phyloP scores from a whole-genome alignment of 2,888 invertebrate genomes.

The Dysmachus trigonus region DNA sequence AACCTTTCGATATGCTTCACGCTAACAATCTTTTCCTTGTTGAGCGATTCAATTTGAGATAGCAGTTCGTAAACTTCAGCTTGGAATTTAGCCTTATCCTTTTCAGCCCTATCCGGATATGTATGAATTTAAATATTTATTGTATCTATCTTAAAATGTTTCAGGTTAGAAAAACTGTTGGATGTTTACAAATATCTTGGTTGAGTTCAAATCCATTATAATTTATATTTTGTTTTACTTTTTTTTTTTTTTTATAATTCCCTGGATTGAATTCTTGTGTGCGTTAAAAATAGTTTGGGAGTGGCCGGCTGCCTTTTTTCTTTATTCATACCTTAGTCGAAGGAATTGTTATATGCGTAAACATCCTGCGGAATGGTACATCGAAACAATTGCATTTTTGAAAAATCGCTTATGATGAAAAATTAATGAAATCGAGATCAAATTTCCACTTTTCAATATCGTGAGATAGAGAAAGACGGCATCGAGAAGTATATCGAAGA shows the following conservation, averaged over 20 bases:
- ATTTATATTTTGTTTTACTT: no score
- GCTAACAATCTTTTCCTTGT: constrained; percentile 88
- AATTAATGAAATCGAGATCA: constrained; percentile 56
- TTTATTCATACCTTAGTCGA: not conserved
- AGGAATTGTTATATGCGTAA: constrained; percentile 27
- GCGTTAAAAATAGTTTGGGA: not conserved
- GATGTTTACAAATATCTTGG: not conserved
- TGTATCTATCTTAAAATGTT: not conserved
- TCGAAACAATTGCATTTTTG: not conserved
- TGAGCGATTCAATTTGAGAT: constrained; percentile 92
- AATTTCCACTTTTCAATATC: constrained; percentile 61
- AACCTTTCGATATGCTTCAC: constrained; percentile 88
- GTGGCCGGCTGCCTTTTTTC: not conserved
- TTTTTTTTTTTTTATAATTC: not conserved
- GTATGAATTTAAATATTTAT: not conserved
- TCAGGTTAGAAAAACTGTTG: not conserved
- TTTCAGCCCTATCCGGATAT: constrained; percentile 82
- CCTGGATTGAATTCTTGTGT: not conserved
- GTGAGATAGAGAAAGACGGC: constrained; percentile 58
- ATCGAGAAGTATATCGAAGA: constrained; percentile 56
- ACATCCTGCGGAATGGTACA: not conserved
- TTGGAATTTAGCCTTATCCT: constrained; percentile 98
- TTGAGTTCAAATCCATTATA: not conserved
- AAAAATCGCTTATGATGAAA: constrained; percentile 10
- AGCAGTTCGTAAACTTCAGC: constrained; percentile 97